These are phyloP conservation scores for Alloplasta piceator DNA, from an alignment of 2,888 invertebrate genomes.

Conservation along the genomic window DNA sequence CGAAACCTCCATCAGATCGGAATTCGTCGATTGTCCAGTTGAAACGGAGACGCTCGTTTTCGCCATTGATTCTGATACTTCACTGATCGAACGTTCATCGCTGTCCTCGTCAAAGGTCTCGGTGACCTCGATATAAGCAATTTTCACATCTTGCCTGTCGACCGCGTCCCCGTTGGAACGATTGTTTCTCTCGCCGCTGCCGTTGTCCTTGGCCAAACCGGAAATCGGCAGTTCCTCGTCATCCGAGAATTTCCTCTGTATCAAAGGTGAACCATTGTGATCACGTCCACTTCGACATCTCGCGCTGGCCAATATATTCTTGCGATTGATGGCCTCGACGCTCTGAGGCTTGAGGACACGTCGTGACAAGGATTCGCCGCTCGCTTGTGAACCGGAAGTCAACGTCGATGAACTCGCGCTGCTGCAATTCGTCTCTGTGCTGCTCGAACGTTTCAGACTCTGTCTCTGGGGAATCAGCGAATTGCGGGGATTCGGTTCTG, in stretches of 20 bases:
- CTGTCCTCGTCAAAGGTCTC: constrained; percentile 82
- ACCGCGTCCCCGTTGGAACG: constrained; percentile 51
- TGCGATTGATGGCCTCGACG: constrained; percentile 93
- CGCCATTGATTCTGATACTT: constrained; percentile 81
- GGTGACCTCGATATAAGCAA: constrained; percentile 79
- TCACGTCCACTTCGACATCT: constrained; percentile 93
- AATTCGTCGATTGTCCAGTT: constrained; percentile 82
- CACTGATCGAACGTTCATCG: constrained; percentile 81
- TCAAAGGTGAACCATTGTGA: constrained; percentile 89
- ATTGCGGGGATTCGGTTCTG: constrained; percentile 65
- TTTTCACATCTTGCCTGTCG: constrained; percentile 73
- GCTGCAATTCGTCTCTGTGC: constrained; percentile 90
- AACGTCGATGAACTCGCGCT: constrained; percentile 89
- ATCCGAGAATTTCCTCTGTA: constrained; percentile 88
- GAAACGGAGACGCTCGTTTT: constrained; percentile 81
- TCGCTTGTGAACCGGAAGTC: constrained; percentile 90
- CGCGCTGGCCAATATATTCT: constrained; percentile 94
- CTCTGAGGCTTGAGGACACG: constrained; percentile 91
- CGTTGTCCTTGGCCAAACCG: constrained; percentile 63
- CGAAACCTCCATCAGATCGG: constrained; percentile 76
- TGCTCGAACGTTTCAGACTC: constrained; percentile 87
- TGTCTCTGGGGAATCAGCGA: constrained; percentile 79
- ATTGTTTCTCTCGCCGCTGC: constrained; percentile 18
- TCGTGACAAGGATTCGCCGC: constrained; percentile 84
- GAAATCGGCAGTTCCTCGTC: constrained; percentile 74